Conservation (phyloP, 2,888 invertebrate genomes). For the Chaetoderma sp. region DNA sequence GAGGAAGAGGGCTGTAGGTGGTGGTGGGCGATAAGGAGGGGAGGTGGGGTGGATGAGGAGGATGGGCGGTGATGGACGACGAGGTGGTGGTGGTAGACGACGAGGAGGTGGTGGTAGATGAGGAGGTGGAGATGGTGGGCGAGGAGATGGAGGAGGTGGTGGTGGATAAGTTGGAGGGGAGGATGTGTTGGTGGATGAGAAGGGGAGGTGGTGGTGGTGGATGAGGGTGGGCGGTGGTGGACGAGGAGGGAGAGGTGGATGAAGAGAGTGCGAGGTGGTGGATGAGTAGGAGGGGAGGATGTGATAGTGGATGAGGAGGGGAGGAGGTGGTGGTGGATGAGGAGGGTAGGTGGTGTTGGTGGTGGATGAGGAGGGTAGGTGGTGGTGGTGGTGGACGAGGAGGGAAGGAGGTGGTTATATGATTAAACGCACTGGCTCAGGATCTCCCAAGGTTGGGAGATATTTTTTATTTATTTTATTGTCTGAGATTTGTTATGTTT, state of each 20-base stretch:
- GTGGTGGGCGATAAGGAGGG: neutral
- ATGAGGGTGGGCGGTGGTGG: neutral
- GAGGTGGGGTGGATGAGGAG: neutral
- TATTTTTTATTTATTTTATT: too few species aligned
- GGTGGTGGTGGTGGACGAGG: conserved; percentile 1
- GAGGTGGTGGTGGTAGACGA: neutral
- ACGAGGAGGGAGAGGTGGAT: neutral
- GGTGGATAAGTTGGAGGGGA: neutral
- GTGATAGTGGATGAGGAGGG: too few species aligned
- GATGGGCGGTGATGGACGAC: neutral
- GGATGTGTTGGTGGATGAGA: neutral
- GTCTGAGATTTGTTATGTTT: too few species aligned
- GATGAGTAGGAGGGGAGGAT: too few species aligned
- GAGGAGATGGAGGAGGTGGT: neutral
- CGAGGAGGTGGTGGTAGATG: neutral
- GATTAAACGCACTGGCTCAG: too few species aligned
- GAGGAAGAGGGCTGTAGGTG: too few species aligned
- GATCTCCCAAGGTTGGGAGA: too few species aligned
- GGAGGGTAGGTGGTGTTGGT: too few species aligned
- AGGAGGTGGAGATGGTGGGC: neutral
- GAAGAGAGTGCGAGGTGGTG: neutral
- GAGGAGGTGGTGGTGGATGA: too few species aligned
- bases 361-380: too few species aligned
- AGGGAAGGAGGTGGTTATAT: neutral
- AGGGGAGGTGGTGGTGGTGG: neutral